Evolutionary conservation across 2,113 vertebrate genomes (phyloP).

Genomic region (Prunella fulvescens): DNA sequence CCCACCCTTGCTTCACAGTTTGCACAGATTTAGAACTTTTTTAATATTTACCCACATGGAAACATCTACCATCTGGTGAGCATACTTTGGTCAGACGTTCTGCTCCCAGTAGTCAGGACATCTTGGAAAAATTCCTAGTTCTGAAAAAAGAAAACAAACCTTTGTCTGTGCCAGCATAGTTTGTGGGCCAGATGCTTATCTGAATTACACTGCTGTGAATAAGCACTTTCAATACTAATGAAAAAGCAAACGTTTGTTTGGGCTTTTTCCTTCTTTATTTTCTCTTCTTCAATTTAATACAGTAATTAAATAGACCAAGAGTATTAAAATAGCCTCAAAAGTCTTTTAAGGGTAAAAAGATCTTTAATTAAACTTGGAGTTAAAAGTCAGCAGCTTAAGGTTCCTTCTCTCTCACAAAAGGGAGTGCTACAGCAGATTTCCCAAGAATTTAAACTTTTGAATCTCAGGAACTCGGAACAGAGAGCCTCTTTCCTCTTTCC

Average conservation of each 20-base stretch:
- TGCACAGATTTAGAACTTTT: background rate
- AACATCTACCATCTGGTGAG: conserved; percentile 53
- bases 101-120: background rate
- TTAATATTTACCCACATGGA: conserved; percentile 11
- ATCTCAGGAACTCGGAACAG: background rate
- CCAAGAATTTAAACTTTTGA: background rate
- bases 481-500: background rate
- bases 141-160: background rate
- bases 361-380: background rate
- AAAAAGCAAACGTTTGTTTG: background rate
- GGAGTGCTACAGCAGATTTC: background rate
- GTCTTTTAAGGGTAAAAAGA: background rate
- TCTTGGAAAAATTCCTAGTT: conserved; percentile 49
- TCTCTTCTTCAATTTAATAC: background rate
- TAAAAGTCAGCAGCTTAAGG: background rate
- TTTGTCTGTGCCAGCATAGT: background rate
- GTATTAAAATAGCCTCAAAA: background rate
- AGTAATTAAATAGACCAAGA: background rate
- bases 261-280: background rate
- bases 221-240: background rate
- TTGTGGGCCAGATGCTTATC: conserved; percentile 8
- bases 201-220: background rate
- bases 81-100: background rate
- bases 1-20: background rate
- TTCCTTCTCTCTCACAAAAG: background rate